These are phyloP conservation scores for Emydura subglobosa DNA, from an alignment of 2,113 vertebrate species.

Conservation along the genomic window DNA sequence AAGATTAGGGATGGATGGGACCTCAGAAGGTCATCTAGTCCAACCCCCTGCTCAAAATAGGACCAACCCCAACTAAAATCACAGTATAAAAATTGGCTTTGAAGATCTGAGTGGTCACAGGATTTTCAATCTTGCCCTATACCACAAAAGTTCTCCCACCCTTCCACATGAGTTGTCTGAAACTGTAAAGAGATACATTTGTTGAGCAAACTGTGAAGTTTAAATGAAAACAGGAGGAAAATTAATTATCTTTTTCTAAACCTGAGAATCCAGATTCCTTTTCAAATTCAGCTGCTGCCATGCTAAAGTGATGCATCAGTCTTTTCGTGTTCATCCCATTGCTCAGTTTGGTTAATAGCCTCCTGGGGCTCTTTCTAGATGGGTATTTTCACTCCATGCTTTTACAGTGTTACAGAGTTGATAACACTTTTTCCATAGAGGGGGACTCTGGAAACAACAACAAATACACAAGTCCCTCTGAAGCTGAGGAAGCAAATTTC, in stretches of 20 bases:
- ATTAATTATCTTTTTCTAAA: slow-evolving; percentile 54
- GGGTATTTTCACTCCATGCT: slow-evolving; percentile 45
- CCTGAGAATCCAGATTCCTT: slow-evolving; percentile 93
- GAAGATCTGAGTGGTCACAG: not conserved
- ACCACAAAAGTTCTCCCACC: not conserved
- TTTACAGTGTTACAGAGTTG: slow-evolving; percentile 4
- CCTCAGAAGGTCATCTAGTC: no score
- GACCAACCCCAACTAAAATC: no score
- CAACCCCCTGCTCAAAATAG: no score
- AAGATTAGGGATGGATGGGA: no score
- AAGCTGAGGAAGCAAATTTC: not conserved
- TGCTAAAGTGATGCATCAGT: slow-evolving; percentile 32
- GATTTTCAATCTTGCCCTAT: not conserved
- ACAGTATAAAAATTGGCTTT: not conserved
- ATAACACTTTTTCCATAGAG: slow-evolving; percentile 21
- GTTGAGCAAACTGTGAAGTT: not conserved
- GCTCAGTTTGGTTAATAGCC: slow-evolving; percentile 42
- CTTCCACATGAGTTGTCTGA: not conserved
- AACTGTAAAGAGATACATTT: not conserved
- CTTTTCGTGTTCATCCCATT: slow-evolving; percentile 69
- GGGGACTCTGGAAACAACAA: slow-evolving; percentile 36
- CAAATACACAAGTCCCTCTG: not conserved
- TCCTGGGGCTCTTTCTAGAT: slow-evolving; percentile 31
- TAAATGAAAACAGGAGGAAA: not conserved
- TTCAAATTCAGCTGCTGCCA: slow-evolving; percentile 81